Conservation (phyloP, 2,888 invertebrate genomes). For the Caenorhabditis becei region DNA sequence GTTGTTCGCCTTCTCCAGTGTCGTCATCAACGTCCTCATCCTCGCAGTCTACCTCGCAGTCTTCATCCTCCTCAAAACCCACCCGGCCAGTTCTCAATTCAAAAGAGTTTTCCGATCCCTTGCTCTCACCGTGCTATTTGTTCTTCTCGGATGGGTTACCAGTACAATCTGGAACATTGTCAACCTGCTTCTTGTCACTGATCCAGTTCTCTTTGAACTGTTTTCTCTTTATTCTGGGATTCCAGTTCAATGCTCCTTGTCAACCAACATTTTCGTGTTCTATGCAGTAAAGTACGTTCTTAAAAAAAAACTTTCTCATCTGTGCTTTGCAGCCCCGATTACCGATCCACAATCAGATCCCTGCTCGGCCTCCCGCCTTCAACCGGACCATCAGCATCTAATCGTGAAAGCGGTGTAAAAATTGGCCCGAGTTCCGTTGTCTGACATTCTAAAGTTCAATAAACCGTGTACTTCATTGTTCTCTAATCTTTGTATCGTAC, state of each 20-base stretch:
- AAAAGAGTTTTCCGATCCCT: constrained; percentile 49
- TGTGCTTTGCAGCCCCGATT: background rate
- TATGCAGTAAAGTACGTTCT: constrained; percentile 45
- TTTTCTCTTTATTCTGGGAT: constrained; percentile 52
- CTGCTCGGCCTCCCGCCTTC: no score
- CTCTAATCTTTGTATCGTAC: no score
- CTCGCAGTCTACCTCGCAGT: constrained; percentile 24
- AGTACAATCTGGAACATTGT: constrained; percentile 32
- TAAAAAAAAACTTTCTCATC: no score
- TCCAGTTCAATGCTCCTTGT: constrained; percentile 30
- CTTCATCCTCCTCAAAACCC: constrained; percentile 20
- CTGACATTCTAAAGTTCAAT: no score
- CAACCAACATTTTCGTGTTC: constrained; percentile 47
- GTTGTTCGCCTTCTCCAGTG: constrained; percentile 38
- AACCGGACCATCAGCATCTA: no score
- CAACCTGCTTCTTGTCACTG: constrained; percentile 2
- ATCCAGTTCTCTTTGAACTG: background rate
- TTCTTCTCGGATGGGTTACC: constrained; percentile 43
- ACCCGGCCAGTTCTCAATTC: constrained; percentile 31
- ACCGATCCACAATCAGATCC: no score
- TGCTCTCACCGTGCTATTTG: constrained; percentile 35
- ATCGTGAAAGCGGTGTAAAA: no score
- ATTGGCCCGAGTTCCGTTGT: no score
- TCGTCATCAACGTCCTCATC: constrained; percentile 23
- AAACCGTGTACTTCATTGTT: no score